These are phyloP conservation scores for Nettapus auritus DNA, from an alignment of 2,113 vertebrate genomes.

Conservation along the genomic window DNA sequence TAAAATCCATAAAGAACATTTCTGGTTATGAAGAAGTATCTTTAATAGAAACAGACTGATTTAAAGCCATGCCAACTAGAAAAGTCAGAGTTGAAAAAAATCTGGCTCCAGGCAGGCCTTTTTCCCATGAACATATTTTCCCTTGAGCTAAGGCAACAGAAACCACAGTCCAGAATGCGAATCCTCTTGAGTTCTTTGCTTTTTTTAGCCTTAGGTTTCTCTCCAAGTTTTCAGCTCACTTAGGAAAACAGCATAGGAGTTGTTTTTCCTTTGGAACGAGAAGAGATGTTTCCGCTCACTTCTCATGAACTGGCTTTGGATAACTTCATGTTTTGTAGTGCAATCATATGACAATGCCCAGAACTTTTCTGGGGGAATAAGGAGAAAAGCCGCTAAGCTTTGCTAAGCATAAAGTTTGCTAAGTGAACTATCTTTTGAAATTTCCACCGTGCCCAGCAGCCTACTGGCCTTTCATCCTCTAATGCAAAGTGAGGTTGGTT, in stretches of 20 bases:
- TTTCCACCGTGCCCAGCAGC: neutral
- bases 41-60: constrained; percentile 14
- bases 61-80: constrained; percentile 5
- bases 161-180: constrained; percentile 55
- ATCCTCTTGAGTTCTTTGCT: constrained; percentile 52
- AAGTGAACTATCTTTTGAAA: neutral
- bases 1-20: neutral
- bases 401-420: neutral
- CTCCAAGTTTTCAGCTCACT: constrained; percentile 42
- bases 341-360: constrained; percentile 6
- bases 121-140: constrained; percentile 64
- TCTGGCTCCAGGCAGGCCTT: constrained; percentile 30
- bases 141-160: constrained; percentile 44
- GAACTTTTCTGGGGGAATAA: neutral
- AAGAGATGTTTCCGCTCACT: constrained; percentile 17
- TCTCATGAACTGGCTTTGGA: constrained; percentile 22
- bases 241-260: constrained; percentile 29
- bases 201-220: constrained; percentile 58
- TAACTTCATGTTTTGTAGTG: constrained; percentile 28
- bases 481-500: neutral
- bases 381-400: constrained; percentile 21
- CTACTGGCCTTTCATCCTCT: neutral
- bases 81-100: constrained; percentile 29
- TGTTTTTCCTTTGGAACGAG: constrained; percentile 46
- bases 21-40: constrained; percentile 16